phyloP scores from a whole-genome alignment of 1,140 invertebrate species.

The Dinothrombium tinctorium region DNA sequence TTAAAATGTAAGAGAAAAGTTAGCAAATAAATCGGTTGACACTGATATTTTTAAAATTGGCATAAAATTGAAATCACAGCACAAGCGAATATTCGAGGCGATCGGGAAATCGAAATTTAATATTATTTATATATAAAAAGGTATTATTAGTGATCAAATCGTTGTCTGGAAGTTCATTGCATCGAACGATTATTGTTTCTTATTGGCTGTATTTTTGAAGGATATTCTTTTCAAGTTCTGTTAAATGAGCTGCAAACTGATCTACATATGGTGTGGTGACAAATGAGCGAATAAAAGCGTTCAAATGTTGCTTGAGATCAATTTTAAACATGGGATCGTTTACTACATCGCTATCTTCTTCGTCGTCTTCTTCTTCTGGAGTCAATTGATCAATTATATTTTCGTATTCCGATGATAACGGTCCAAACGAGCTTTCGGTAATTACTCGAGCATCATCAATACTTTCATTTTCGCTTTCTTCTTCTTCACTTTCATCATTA shows the following conservation, averaged over 20 bases:
- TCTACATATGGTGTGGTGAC: constrained; percentile 10
- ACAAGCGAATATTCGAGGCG: no score
- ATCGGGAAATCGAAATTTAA: no score
- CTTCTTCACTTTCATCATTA: constrained; percentile 18
- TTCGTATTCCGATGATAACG: not conserved
- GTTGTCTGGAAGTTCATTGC: no score
- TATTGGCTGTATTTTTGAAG: no score
- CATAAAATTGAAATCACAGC: no score
- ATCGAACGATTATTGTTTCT: no score
- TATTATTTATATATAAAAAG: constrained; percentile 9
- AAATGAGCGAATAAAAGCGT: constrained; percentile 33
- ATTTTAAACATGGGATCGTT: constrained; percentile 35
- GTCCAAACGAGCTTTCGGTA: not conserved
- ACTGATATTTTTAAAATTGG: no score
- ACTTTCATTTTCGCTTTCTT: constrained; percentile 16
- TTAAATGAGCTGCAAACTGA: constrained; percentile 9
- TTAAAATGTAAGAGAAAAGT: no score
- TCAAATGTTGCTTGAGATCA: constrained; percentile 32
- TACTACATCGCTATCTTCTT: constrained; percentile 28
- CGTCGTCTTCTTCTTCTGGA: constrained; percentile 16
- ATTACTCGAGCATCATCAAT: not conserved
- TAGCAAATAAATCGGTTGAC: no score
- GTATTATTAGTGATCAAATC: constrained; percentile 2
- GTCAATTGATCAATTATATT: constrained; percentile 5
- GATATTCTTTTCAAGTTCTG: constrained; percentile 1